A percentile compares a stretch with the other conserved stretches of the same genome.
These are phyloP conservation scores for Microctenopoma stevenorrisi DNA, from an alignment of 2,797 vertebrate species.

Conservation along the genomic window DNA sequence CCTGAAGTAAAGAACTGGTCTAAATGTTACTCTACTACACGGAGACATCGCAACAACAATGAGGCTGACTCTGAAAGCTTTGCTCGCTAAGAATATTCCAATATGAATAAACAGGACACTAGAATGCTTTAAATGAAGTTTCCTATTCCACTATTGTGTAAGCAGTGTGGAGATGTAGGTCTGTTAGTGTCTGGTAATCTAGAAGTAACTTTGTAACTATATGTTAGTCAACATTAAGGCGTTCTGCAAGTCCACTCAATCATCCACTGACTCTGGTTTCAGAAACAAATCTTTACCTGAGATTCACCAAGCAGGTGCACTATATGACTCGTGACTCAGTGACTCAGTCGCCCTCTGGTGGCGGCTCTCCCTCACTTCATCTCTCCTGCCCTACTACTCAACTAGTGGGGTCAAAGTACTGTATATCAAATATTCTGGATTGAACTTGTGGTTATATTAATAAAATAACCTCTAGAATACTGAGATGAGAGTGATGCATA, in stretches of 20 bases:
- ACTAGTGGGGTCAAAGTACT: not conserved
- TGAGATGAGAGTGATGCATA: not conserved
- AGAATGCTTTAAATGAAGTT: too few relatives aligned
- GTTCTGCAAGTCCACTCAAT: not conserved
- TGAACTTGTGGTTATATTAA: not conserved
- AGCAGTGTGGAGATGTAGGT: too few relatives aligned
- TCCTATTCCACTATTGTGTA: too few relatives aligned
- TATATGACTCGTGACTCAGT: not conserved
- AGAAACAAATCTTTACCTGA: not conserved
- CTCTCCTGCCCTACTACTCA: not conserved
- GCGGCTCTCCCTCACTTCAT: not conserved
- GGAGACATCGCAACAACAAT: too few relatives aligned
- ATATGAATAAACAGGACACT: too few relatives aligned
- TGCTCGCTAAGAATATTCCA: too few relatives aligned
- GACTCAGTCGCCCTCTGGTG: conserved; percentile 27
- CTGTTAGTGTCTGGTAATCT: not conserved
- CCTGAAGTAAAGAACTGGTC: too few relatives aligned
- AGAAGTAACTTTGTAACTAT: too few relatives aligned
- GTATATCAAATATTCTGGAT: not conserved
- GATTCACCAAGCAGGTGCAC: not conserved
- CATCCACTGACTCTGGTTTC: not conserved
- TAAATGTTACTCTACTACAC: too few relatives aligned
- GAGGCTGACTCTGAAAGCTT: too few relatives aligned
- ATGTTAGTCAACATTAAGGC: not conserved
- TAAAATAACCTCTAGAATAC: not conserved